Evolutionary conservation across 2,113 vertebrate genomes (phyloP).

Genomic region (Cyanocitta stelleri): DNA sequence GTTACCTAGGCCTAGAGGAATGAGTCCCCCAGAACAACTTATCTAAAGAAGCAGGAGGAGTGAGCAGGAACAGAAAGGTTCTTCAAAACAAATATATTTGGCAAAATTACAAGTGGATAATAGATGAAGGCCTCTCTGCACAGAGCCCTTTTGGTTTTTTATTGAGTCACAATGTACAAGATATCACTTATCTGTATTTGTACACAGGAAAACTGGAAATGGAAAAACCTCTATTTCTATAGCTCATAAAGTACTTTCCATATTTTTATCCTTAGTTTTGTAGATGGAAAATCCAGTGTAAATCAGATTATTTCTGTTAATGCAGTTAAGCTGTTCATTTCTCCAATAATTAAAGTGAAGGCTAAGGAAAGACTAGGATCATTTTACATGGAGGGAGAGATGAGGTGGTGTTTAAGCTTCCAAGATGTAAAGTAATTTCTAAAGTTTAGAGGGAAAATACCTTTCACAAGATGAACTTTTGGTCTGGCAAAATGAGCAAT

Average conservation of each 20-base stretch:
- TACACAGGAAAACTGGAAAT: neutral
- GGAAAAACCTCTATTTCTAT: neutral
- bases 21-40: neutral
- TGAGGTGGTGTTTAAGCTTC: neutral
- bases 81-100: neutral
- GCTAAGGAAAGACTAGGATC: neutral
- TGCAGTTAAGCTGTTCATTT: neutral
- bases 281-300: neutral
- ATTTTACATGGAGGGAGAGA: neutral
- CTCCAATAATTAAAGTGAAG: neutral
- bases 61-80: neutral
- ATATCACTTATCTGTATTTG: neutral
- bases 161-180: neutral
- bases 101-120: neutral
- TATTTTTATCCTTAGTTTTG: neutral
- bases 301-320: neutral
- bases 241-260: neutral
- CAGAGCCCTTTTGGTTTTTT: neutral
- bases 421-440: neutral
- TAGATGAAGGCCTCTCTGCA: neutral
- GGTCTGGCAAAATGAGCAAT: neutral
- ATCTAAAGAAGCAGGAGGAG: neutral
- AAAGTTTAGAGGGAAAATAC: neutral
- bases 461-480: neutral
- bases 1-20: neutral